A percentile compares a stretch with the other conserved stretches of the same genome.
These are phyloP conservation scores for Ditula angustiorana DNA, from an alignment of 2,888 invertebrate species.

Conservation along the genomic window DNA sequence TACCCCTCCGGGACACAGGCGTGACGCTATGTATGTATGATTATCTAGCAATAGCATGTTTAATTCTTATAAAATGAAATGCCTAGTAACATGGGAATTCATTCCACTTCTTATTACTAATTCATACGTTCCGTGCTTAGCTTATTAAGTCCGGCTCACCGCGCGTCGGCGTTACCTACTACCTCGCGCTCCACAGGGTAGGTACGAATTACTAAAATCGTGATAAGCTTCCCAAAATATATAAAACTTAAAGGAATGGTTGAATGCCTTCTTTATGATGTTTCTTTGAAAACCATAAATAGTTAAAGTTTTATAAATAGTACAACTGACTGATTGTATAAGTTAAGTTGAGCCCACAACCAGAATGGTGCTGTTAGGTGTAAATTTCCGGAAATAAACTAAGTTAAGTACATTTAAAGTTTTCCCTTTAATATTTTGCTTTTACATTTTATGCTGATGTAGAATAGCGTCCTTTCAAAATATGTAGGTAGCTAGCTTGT, in stretches of 20 bases:
- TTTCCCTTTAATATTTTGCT: background rate
- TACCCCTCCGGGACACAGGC: too few species aligned
- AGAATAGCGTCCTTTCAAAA: background rate
- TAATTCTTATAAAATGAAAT: slow-evolving; percentile 9
- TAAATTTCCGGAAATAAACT: too few species aligned
- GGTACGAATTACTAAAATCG: background rate
- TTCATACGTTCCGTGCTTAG: slow-evolving; percentile 31
- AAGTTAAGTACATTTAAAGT: background rate
- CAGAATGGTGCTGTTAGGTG: too few species aligned
- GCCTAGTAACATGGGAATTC: slow-evolving; percentile 23
- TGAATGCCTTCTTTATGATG: background rate
- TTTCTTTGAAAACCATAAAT: too few species aligned
- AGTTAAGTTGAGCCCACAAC: too few species aligned
- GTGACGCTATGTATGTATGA: too few species aligned
- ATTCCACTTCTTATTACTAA: slow-evolving; percentile 33
- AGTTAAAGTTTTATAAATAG: background rate
- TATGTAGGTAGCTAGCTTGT: background rate
- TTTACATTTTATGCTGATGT: background rate
- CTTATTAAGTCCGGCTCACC: slow-evolving; percentile 29
- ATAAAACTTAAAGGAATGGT: background rate
- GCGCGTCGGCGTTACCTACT: background rate
- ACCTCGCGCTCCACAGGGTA: background rate
- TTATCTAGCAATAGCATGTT: background rate
- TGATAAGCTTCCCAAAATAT: slow-evolving; percentile 1
- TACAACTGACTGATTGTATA: too few species aligned